A percentile compares a stretch with the other conserved stretches of the same genome.
These are phyloP conservation scores for Melinopterus prodromus DNA, from an alignment of 2,888 invertebrate species.

Conservation along the genomic window DNA sequence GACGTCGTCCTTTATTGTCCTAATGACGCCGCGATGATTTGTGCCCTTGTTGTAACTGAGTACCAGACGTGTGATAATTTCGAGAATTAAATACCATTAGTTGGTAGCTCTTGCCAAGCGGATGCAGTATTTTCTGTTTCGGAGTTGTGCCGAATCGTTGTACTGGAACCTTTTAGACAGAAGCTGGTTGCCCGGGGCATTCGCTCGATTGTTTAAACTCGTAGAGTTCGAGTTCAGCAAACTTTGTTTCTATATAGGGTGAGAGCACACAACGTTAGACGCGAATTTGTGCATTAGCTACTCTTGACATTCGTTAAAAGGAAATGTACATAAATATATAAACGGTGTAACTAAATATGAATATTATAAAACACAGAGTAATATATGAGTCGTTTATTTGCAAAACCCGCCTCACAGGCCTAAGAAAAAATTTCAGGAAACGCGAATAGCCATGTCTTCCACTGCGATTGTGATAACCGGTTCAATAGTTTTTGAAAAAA, in stretches of 20 bases:
- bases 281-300: background rate
- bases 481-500: no score
- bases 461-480: no score
- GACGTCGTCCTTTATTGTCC: background rate
- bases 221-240: background rate
- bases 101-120: background rate
- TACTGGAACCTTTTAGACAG: background rate
- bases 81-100: background rate
- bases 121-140: background rate
- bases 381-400: no score
- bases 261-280: background rate
- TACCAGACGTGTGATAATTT: background rate
- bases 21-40: background rate
- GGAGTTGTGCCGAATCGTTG: background rate
- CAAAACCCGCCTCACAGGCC: no score
- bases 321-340: no score
- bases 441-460: no score
- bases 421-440: no score
- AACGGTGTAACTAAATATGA: no score
- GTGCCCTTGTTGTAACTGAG: background rate
- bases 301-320: background rate
- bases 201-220: background rate
- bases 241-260: background rate
- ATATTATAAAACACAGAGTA: no score
- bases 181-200: background rate